Percentiles rank a stretch among this genome's conserved stretches.
phyloP scores from a whole-genome alignment of 2,797 vertebrate species.

The Typhlichthys subterraneus region DNA sequence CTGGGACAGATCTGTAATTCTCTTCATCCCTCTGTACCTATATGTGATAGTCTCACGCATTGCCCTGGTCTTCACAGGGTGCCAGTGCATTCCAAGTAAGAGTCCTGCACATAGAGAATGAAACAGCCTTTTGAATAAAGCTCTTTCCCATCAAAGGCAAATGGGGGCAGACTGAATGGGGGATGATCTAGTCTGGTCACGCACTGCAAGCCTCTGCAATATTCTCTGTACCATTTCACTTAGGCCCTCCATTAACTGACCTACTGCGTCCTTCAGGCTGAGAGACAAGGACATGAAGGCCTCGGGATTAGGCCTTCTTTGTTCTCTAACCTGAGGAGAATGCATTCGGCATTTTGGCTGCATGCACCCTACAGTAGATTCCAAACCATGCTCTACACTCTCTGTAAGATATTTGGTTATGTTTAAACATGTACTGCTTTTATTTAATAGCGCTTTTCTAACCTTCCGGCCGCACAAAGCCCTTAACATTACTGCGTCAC shows the following conservation, averaged over 20 bases:
- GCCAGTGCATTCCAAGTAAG: constrained; percentile 14
- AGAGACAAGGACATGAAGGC: constrained; percentile 7
- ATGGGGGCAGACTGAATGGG: constrained; percentile 9
- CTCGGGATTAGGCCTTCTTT: constrained; percentile 8
- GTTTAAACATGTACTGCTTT: not conserved
- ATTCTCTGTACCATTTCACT: constrained; percentile 18
- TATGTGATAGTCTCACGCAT: not conserved
- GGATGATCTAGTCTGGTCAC: constrained; percentile 20
- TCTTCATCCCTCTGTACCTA: not conserved
- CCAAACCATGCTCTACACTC: not conserved
- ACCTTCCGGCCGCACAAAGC: too few species aligned
- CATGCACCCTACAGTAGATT: not conserved
- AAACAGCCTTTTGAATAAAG: constrained; percentile 10
- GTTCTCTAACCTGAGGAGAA: constrained; percentile 10
- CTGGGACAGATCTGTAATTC: not conserved
- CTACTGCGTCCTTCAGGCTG: constrained; percentile 21
- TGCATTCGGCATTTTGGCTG: constrained; percentile 4
- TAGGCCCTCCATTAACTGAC: constrained; percentile 14
- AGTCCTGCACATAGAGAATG: not conserved
- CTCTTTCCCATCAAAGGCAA: constrained; percentile 23
- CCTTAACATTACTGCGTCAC: too few species aligned
- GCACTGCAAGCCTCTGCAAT: constrained; percentile 23
- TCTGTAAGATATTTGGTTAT: not conserved
- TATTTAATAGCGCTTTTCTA: not conserved
- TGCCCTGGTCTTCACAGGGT: constrained; percentile 8